These are phyloP conservation scores for Anorthoa munda DNA, from an alignment of 2,888 invertebrate species.

Conservation along the genomic window DNA sequence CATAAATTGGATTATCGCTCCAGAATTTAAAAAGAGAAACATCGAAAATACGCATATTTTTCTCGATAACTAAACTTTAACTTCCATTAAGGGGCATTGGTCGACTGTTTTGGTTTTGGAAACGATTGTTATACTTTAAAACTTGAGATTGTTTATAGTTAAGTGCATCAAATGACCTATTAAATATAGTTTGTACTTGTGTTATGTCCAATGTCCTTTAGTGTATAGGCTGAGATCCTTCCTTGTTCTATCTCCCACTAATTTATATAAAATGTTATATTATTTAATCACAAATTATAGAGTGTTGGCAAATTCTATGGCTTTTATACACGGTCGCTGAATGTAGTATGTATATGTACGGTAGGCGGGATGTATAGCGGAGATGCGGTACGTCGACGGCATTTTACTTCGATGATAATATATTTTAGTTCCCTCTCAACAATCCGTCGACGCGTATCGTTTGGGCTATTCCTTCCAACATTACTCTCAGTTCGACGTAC, in stretches of 20 bases:
- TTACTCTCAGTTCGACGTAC: constrained; percentile 71
- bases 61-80: constrained; percentile 59
- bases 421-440: constrained; percentile 15
- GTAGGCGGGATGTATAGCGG: constrained; percentile 82
- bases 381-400: constrained; percentile 51
- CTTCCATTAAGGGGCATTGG: constrained; percentile 63
- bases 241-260: constrained; percentile 69
- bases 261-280: constrained; percentile 71
- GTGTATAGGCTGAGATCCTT: constrained; percentile 60
- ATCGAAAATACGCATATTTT: constrained; percentile 76
- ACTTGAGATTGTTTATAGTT: constrained; percentile 50
- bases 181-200: constrained; percentile 45
- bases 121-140: constrained; percentile 44
- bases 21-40: constrained; percentile 68
- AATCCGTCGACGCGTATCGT: constrained; percentile 40
- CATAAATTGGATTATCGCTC: constrained; percentile 81
- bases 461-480: constrained; percentile 69
- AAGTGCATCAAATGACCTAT: constrained; percentile 55
- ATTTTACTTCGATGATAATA: constrained; percentile 18
- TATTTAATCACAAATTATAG: constrained; percentile 79
- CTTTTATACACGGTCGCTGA: constrained; percentile 87
- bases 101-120: constrained; percentile 54
- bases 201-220: constrained; percentile 73
- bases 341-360: constrained; percentile 84
- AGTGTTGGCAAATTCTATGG: constrained; percentile 83